Evolutionary conservation across 2,888 invertebrate species (phyloP), one percentile per base, ranked within the genome.

Genomic region (Diarsia dahlii): DNA sequence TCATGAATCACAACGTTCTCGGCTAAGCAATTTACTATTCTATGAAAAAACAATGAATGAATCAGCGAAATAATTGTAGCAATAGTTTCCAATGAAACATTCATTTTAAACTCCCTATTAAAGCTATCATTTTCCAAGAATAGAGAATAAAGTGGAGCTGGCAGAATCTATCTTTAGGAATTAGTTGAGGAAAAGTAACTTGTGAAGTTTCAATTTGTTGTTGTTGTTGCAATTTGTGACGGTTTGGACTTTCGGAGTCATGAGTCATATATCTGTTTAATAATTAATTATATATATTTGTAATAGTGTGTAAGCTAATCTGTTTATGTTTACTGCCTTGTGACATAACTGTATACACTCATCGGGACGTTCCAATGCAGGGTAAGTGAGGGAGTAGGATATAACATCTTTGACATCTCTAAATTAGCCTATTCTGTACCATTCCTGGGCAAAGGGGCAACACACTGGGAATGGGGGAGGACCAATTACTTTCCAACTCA

Each of bases 41-140:
- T 66, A 50, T 67, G 74, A 74, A 80, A 74, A 58, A 48, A 15
- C 54, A 70, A 66, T 58, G 50, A 66, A 70, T 70, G 66, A 80
- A 56, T 80, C 74, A 74, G 48, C 10, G 4, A 54, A 23, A 56
- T 66, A 58, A 62, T 69, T 80, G 39, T 20, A 23, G 23, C 18
- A 56, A 65, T 20, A 68, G 67, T 68, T 78, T 56, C 54, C 18
- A 77, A 9, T 54, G 20, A 65, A 60, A 28, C 18, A 34, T 46
- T 74, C 15, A 50, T 58, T 34, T 54, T 4, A 13, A 66, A 46
- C 20, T 56, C 13, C 13, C 3, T 63, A 34, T 45, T 45, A 62
- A 34, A 3, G 67, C 45, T 23, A 34, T 63, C n/a, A 12, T 39
- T 23, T 78, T 78, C 72, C 46, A 20, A 58, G 63, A 78, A 79